Percentiles rank a stretch among this genome's conserved stretches.
Conservation (phyloP, 2,888 invertebrate species). For the Phyto melanocephala region DNA sequence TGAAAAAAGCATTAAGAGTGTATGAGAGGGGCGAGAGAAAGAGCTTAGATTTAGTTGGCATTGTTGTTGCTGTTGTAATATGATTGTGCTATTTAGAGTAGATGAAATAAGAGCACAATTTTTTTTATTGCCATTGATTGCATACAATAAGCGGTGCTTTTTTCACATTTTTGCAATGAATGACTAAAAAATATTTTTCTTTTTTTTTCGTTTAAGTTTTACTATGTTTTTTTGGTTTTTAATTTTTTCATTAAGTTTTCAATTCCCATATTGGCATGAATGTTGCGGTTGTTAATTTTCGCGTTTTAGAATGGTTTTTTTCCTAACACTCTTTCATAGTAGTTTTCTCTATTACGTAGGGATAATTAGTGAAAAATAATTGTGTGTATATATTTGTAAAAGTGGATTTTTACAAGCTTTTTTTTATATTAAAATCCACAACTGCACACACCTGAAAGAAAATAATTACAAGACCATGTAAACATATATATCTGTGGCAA, state of each 20-base stretch:
- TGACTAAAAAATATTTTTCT: conserved; percentile 12
- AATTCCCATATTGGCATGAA: not conserved
- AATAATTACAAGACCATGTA: conserved; percentile 2
- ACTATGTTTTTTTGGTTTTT: not conserved
- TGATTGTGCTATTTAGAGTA: conserved; percentile 38
- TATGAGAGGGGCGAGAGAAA: not conserved
- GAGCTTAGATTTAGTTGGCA: not conserved
- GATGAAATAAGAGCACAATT: conserved; percentile 41
- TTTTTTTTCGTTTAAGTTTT: not conserved
- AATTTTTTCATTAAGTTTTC: not conserved
- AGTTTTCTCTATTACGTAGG: not conserved
- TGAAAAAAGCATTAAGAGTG: not conserved
- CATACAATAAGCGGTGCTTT: conserved; percentile 8
- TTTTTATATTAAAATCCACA: not conserved
- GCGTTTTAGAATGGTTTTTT: conserved; percentile 6
- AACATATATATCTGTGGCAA: too few relatives aligned
- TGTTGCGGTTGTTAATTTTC: conserved; percentile 24
- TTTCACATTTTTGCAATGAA: not conserved
- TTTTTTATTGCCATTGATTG: conserved; percentile 44
- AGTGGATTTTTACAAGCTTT: conserved; percentile 4
- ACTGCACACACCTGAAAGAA: not conserved
- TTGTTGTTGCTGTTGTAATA: conserved; percentile 13
- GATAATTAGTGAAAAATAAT: conserved; percentile 37
- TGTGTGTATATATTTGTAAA: not conserved
- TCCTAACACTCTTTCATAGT: not conserved